Base-by-base conservation (phyloP, 2,888 invertebrate species). In the Ormia ochracea region DNA sequence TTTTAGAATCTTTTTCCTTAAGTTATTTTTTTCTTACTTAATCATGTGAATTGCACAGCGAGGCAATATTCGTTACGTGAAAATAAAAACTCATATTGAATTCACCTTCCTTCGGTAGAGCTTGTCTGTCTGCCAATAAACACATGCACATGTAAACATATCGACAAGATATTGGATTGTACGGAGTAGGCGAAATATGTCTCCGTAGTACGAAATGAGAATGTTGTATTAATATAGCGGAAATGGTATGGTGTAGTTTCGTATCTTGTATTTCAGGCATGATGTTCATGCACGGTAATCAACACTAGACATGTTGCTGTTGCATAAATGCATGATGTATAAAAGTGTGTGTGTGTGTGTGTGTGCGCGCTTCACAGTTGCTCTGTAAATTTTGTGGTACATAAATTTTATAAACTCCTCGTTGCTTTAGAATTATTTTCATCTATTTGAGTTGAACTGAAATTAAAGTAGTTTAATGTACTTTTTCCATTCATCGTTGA, bases 191-290 rank as follows among this genome's bases (percentile, higher is more conserved):
- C 28, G 28, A 4, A 14, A 10, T 28, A 0, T 41, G 61, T 12
- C n/a, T 14, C n/a, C 36, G 33, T 52, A 52, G 1, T 41, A 48
- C 43, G 14, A 65, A 69, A 43, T 58, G 26, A 43, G 48, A 28
- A 50, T 70, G 70, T 75, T 70, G 41, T 48, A 33, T 56, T 66
- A 72, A 61, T 75, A 80, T 41, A 21, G 23, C 12, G 58, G 36
- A 70, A 65, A 80, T 61, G 54, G 63, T 50, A 69, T 69, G 54
- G 14, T 26, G 17, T 19, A 43, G 52, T 45, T 74, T 52, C 36
- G 31, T 52, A 31, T 72, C 52, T 28, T 72, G 59, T 4, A 59
- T 50, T 41, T 50, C 50, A 70, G 41, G 10, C 52, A 23, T 50
- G 50, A 12, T 72, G 17, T 43, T 61, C 61, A 28, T 72, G 17